Conservation (phyloP, 2,113 vertebrate genomes). For the Chlorodrepanis virens region DNA sequence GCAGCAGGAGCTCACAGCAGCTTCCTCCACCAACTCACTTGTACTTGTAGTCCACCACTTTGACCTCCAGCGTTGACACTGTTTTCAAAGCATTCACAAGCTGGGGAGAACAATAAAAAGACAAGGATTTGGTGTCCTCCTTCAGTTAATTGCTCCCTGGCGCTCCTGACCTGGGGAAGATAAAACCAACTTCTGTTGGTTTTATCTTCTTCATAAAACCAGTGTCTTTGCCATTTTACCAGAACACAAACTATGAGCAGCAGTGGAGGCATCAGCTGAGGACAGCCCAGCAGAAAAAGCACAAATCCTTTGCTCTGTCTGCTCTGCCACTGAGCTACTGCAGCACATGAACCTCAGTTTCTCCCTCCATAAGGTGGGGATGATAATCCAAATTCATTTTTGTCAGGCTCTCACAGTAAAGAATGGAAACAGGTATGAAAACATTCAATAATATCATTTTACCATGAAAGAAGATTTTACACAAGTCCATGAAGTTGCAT, state of each 20-base stretch:
- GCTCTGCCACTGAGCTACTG: neutral
- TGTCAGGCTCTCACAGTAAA: neutral
- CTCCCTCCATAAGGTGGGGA: neutral
- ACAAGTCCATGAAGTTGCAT: neutral
- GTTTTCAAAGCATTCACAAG: constrained; percentile 92
- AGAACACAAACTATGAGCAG: neutral
- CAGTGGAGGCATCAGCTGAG: neutral
- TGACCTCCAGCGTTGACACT: constrained; percentile 86
- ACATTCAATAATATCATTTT: neutral
- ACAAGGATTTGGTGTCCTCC: neutral
- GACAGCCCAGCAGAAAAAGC: neutral
- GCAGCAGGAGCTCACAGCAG: neutral
- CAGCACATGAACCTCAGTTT: neutral
- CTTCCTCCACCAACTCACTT: constrained; percentile 69
- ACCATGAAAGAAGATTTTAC: neutral
- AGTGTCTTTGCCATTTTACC: neutral
- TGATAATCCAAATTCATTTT: neutral
- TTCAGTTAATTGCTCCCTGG: neutral
- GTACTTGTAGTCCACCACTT: constrained; percentile 94
- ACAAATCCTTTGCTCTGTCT: neutral
- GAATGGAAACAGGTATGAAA: neutral
- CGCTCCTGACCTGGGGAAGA: neutral
- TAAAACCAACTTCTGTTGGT: neutral
- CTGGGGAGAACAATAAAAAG: constrained; percentile 70
- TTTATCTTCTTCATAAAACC: neutral